Evolutionary conservation across 2,888 invertebrate species (phyloP).

Genomic region (Palloptera scutellata): DNA sequence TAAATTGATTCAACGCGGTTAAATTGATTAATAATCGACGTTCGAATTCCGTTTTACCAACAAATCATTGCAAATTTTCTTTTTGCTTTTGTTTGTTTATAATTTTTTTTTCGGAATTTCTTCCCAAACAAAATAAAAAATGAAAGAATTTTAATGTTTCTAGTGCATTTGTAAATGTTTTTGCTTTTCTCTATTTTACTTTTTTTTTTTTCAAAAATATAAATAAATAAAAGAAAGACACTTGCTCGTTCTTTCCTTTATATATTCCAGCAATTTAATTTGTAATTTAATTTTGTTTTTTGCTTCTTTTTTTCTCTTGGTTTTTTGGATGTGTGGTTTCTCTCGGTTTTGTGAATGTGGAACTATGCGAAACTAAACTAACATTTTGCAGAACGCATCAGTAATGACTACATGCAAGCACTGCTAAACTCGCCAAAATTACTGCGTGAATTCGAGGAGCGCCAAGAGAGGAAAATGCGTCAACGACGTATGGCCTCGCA

Average conservation of each 20-base stretch:
- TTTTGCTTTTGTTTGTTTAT: slow-evolving; percentile 36
- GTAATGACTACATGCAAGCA: slow-evolving; percentile 54
- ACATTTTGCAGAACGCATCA: slow-evolving; percentile 62
- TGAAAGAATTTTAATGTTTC: not conserved
- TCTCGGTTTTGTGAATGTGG: slow-evolving; percentile 47
- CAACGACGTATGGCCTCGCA: slow-evolving; percentile 8
- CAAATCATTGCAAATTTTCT: slow-evolving; percentile 28
- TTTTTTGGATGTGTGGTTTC: slow-evolving; percentile 44
- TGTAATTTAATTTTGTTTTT: slow-evolving; percentile 43
- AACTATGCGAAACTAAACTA: no score
- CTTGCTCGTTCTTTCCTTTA: slow-evolving; percentile 22
- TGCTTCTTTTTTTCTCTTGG: slow-evolving; percentile 51
- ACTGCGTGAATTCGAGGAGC: slow-evolving; percentile 48
- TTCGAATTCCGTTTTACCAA: not conserved
- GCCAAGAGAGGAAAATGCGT: slow-evolving; percentile 39
- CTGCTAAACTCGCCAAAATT: slow-evolving; percentile 54
- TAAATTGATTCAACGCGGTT: slow-evolving; percentile 16
- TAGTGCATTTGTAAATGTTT: slow-evolving; percentile 3
- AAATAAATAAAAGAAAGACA: not conserved
- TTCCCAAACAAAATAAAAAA: no score
- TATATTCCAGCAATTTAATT: slow-evolving; percentile 60
- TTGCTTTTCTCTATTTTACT: slow-evolving; percentile 23
- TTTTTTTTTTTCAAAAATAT: slow-evolving; percentile 33
- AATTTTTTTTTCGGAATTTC: no score
- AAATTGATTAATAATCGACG: not conserved